Base-by-base conservation (phyloP, 2,797 vertebrate genomes). In the Xiphorhynchus erythropygius region DNA sequence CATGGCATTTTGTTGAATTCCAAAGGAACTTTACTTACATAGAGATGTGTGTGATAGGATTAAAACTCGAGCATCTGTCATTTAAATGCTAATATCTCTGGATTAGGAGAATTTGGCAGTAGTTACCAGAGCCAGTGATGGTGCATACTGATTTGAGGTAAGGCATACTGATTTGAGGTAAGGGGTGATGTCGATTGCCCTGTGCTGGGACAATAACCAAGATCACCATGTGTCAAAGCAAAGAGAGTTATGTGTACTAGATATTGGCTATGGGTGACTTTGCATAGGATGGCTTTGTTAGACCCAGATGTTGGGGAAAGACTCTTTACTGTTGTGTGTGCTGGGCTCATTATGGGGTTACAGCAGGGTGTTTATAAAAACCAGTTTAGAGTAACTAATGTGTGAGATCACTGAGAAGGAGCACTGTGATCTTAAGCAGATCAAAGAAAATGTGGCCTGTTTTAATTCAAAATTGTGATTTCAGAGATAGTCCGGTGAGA, bases 11-110 rank as follows among this genome's bases (percentile, higher is more conserved):
- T 63, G 35, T 77, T 87, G 94, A 92, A 93, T 94, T 94, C 93
- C 88, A 79, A 21, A 87, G 75, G 71, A 94, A 63, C 53, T 87
- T 84, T 53, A 65, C 65, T 68, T 79, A 84, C 39, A 60, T 18
- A 71, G 92, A 92, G 81, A 93, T 91, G 52, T 76, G 62, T 87
- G 77, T 89, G 95, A 94, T 84, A 93, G 93, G 83, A 93, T 91
- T 95, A 81, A 90, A 94, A 76, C 56, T 85, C 84, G 64, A 94
- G 82, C 80, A n/a, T 71, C 81, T 70, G 68, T 82, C 30, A 83
- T 94, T 96, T 94, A 93, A 94, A 96, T 95, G 91, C 74, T 95
- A 94, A 90, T 95, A 65, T 74, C 37, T 79, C 11, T 87, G 83
- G 83, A 91, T 94, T 84, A 87, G 85, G 80, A 89, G 83, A 84